phyloP scores from a whole-genome alignment of 2,888 invertebrate species.

The Drosophila recens region DNA sequence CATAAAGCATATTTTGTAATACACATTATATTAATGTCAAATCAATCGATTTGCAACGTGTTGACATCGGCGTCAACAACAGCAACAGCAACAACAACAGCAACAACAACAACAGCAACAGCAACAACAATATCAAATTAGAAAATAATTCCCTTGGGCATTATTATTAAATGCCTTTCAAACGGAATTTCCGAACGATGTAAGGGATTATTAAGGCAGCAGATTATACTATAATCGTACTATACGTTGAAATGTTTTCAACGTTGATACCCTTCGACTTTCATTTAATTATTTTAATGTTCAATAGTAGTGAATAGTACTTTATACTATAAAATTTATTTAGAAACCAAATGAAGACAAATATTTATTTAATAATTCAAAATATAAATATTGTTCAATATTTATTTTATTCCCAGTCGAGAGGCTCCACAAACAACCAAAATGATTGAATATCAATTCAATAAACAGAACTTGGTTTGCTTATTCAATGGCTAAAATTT shows the following conservation, averaged over 20 bases:
- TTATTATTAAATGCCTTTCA: conserved; percentile 13
- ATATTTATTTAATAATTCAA: no score
- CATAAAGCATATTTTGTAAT: conserved; percentile 25
- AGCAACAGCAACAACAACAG: not conserved
- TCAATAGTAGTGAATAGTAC: no score
- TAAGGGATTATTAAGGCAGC: not conserved
- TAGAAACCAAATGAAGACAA: no score
- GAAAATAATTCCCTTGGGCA: conserved; percentile 2
- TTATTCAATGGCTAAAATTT: no score
- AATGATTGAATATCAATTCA: no score
- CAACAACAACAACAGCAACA: not conserved
- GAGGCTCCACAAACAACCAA: no score
- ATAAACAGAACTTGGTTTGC: no score
- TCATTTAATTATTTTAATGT: not conserved
- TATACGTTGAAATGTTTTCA: not conserved
- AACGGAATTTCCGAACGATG: conserved; percentile 1
- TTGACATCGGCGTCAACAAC: conserved; percentile 12
- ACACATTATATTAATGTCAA: conserved; percentile 31
- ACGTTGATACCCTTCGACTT: not conserved
- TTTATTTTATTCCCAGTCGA: no score
- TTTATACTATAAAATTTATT: no score
- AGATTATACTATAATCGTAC: not conserved
- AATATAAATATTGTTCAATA: no score
- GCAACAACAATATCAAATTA: conserved; percentile 1
- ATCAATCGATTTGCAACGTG: conserved; percentile 21